Base-by-base conservation (phyloP, 2,888 invertebrate genomes). In the Drosophila paracracens region DNA sequence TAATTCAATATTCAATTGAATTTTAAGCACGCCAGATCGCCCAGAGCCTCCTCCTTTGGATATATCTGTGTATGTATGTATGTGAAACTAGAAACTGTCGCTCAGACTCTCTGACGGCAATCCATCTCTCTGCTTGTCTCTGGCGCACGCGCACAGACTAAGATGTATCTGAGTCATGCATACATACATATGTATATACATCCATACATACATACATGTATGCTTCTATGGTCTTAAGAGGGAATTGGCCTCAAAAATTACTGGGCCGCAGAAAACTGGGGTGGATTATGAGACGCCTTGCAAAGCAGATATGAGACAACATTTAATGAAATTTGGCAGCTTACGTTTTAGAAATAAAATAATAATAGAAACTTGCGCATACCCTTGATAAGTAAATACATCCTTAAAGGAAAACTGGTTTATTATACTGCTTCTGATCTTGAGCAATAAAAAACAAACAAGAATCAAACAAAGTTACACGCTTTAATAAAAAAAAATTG, bases 1-100 rank as follows among this genome's bases (percentile, higher is more conserved):
- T 90, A 86, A 91, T 85, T 92, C 92, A 90, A 91, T 81, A 92
- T 92, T 91, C 91, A 91, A 92, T 92, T 92, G 91, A 92, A 92
- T 92, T 91, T 92, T 91, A 91, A 92, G 88, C 90, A 86, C 78
- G 82, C 80, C 68, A 67, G 43, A 53, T 60, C 52, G 48, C 40
- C 43, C 66, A 59, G 54, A 61, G 81, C 76, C 68, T 65, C 70
- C 73, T 79, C 57, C 68, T 79, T 71, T 54, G 53, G 25, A 27
- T 36, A 36, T 27, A 27, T 27, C 27, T 27, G 27, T 27, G 18
- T 27, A 27, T 46, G 18, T 27, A 27, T 46, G 69, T 71, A 70
- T 63, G 51, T 75, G 81, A 70, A 88, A 89, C 89, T 82, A 82
- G 89, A 89, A 67, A 89, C 87, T 76, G 72, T 70, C 70, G 35